Evolutionary conservation across 2,113 vertebrate species (phyloP).

Genomic region (Elgaria multicarinata): DNA sequence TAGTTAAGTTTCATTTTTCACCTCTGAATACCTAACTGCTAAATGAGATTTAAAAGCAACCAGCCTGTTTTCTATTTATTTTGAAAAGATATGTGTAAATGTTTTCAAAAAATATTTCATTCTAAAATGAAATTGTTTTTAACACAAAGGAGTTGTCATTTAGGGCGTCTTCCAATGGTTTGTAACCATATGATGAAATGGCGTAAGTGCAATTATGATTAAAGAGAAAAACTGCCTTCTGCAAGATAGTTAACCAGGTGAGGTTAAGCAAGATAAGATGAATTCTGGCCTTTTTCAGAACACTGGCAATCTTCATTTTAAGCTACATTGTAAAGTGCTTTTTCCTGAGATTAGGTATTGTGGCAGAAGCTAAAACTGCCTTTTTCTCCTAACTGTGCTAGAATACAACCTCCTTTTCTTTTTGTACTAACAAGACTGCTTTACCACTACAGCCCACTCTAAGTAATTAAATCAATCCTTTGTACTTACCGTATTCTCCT

Average conservation of each 20-base stretch:
- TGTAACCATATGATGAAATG: slow-evolving; percentile 65
- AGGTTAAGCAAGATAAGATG: slow-evolving; percentile 84
- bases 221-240: slow-evolving; percentile 71
- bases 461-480: slow-evolving; percentile 99
- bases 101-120: not conserved
- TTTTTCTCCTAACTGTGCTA: slow-evolving; percentile 83
- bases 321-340: slow-evolving; percentile 86
- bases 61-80: slow-evolving; percentile 35
- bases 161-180: slow-evolving; percentile 60
- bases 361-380: slow-evolving; percentile 92
- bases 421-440: slow-evolving; percentile 89
- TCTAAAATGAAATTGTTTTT: not conserved
- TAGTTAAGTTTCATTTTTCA: slow-evolving; percentile 9
- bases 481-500: slow-evolving; percentile 92
- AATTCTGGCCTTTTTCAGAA: slow-evolving; percentile 82
- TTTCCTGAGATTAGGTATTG: slow-evolving; percentile 91
- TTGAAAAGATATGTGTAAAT: slow-evolving; percentile 36
- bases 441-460: slow-evolving; percentile 90
- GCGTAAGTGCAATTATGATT: slow-evolving; percentile 63
- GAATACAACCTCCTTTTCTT: slow-evolving; percentile 90
- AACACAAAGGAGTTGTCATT: slow-evolving; percentile 2
- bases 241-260: slow-evolving; percentile 80
- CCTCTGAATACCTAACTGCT: slow-evolving; percentile 28
- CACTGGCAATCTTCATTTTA: slow-evolving; percentile 85
- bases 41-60: slow-evolving; percentile 48